Evolutionary conservation across 2,113 vertebrate genomes (phyloP).

Genomic region (Oryzias javanicus): DNA sequence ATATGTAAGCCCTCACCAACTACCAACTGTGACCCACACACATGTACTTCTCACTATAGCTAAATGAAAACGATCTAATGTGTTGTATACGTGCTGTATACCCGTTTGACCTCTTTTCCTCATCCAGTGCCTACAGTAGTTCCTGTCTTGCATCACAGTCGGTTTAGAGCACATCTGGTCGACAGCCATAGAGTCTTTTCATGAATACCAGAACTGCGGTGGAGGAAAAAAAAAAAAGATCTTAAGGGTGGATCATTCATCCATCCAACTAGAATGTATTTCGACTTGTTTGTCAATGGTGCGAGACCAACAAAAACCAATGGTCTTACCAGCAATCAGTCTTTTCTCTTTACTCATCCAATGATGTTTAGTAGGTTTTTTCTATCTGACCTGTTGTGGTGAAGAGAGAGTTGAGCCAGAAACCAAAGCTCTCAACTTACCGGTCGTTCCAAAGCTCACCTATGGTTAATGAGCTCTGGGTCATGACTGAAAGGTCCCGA

Average conservation of each 20-base stretch:
- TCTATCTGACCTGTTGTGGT: too few species aligned
- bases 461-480: too few species aligned
- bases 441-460: too few species aligned
- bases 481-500: too few species aligned
- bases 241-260: slow-evolving; percentile 47
- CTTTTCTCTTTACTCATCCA: slow-evolving; percentile 4
- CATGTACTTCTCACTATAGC: slow-evolving; percentile 4
- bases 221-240: slow-evolving; percentile 51
- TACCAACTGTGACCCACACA: slow-evolving; percentile 29
- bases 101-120: slow-evolving; percentile 17
- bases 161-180: slow-evolving; percentile 64
- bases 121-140: slow-evolving; percentile 32
- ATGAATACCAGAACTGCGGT: slow-evolving; percentile 58
- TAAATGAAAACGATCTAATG: slow-evolving; percentile 11
- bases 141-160: slow-evolving; percentile 32
- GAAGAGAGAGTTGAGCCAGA: too few species aligned
- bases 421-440: too few species aligned
- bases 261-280: slow-evolving; percentile 34
- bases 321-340: slow-evolving; percentile 6
- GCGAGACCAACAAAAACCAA: slow-evolving; percentile 20
- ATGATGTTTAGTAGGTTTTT: neutral
- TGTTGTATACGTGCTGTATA: slow-evolving; percentile 34
- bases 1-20: slow-evolving; percentile 27
- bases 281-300: slow-evolving; percentile 32
- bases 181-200: slow-evolving; percentile 49